Percentiles rank a stretch among this genome's conserved stretches.
Conservation (phyloP, 35 echinoderm and acorn worm species). For the Ophioderma brevispina region DNA sequence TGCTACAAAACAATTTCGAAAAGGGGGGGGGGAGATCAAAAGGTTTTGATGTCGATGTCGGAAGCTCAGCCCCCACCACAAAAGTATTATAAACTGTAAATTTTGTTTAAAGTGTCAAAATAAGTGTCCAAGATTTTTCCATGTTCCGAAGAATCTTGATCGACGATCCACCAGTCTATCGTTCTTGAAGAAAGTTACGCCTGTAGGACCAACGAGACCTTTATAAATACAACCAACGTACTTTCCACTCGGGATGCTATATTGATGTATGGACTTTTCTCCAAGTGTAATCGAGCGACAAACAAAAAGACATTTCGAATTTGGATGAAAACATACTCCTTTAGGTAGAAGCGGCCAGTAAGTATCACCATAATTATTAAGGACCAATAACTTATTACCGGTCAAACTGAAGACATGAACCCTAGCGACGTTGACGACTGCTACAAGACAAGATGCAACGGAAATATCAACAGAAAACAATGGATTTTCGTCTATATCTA, state of each 20-base stretch:
- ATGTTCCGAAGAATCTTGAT: background rate
- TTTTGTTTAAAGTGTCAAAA: too few species aligned
- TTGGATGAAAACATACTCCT: background rate
- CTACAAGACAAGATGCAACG: background rate
- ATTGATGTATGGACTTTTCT: background rate
- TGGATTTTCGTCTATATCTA: background rate
- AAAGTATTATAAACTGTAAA: too few species aligned
- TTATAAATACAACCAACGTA: background rate
- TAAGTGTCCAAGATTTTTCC: background rate
- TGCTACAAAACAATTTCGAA: background rate
- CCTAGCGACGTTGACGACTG: background rate
- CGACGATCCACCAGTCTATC: background rate
- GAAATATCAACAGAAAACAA: background rate
- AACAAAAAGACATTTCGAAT: background rate
- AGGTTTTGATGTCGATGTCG: too few species aligned
- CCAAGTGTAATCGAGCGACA: background rate
- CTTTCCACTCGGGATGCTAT: background rate
- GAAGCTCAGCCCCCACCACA: too few species aligned
- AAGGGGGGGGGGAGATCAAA: too few species aligned
- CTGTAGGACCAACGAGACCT: background rate
- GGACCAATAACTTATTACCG: background rate
- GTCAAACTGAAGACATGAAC: background rate
- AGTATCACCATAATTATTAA: background rate
- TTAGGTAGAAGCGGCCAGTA: background rate
- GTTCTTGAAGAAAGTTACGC: background rate